A percentile compares a stretch with the other conserved stretches of the same genome.
phyloP scores from a whole-genome alignment of 64 coral and sea anemone species.

The Pocillopora damicornis region DNA sequence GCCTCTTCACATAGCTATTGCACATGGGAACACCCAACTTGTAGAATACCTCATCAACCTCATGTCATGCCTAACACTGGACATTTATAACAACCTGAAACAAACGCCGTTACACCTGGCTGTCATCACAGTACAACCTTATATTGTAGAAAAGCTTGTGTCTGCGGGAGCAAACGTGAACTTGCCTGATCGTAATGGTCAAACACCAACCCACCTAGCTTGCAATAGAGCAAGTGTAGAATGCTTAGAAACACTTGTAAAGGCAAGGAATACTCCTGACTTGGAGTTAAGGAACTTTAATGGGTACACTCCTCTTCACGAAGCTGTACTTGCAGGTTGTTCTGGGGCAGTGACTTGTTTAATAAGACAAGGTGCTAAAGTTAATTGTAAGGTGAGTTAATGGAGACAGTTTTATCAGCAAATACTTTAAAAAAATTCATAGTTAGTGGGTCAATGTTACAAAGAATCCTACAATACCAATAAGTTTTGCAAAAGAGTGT shows the following conservation, averaged over 20 bases:
- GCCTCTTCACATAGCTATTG: constrained; percentile 94
- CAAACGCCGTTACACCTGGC: constrained; percentile 93
- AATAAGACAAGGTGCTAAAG: constrained; percentile 72
- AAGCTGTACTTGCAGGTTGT: constrained; percentile 63
- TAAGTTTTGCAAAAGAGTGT: no score
- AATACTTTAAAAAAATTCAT: not conserved
- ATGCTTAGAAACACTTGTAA: constrained; percentile 67
- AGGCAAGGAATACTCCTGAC: constrained; percentile 1
- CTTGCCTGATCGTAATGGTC: constrained; percentile 91
- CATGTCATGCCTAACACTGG: constrained; percentile 60
- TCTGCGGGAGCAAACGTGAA: constrained; percentile 70
- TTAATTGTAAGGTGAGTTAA: constrained; percentile 75
- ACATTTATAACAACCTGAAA: constrained; percentile 89
- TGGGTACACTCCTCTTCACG: constrained; percentile 80
- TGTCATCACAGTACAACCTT: constrained; percentile 84
- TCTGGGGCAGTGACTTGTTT: constrained; percentile 55
- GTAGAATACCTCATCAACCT: constrained; percentile 65
- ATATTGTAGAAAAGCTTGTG: constrained; percentile 58
- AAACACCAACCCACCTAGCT: constrained; percentile 76
- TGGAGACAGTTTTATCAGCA: no score
- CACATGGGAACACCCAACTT: constrained; percentile 64
- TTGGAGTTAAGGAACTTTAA: constrained; percentile 71
- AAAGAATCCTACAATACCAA: not conserved
- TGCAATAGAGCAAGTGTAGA: constrained; percentile 53
- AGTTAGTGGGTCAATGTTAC: not conserved